Evolutionary conservation across 2,888 invertebrate species (phyloP).

Genomic region (Cantharis flavilabris): DNA sequence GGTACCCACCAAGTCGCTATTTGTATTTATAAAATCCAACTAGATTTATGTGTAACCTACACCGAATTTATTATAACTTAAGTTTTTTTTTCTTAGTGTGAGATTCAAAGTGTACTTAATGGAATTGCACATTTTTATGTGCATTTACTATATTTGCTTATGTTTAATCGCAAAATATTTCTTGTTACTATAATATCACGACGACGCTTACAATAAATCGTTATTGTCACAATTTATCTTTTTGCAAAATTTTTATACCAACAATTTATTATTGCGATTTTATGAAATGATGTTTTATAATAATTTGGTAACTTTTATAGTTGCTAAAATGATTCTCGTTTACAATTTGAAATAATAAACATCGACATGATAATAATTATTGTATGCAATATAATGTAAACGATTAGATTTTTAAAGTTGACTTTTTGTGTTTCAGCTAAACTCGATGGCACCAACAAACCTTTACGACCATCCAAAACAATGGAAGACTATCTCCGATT

Average conservation of each 20-base stretch:
- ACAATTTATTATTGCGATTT: not conserved
- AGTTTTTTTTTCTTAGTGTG: not conserved
- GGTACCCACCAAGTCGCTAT: not conserved
- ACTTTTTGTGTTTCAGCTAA: constrained; percentile 71
- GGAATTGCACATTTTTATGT: not conserved
- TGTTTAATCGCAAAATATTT: not conserved
- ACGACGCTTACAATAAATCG: not conserved
- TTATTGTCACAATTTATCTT: not conserved
- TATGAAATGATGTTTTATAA: not conserved
- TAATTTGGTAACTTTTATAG: not conserved
- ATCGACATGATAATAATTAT: not conserved
- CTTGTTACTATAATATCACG: not conserved
- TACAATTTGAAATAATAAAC: too few relatives aligned
- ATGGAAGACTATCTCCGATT: constrained; percentile 93
- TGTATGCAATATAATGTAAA: not conserved
- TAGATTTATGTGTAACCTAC: not conserved
- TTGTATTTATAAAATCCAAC: not conserved
- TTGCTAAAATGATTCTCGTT: not conserved
- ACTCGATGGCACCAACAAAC: constrained; percentile 86
- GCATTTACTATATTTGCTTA: not conserved
- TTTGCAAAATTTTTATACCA: not conserved
- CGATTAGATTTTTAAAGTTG: constrained; percentile 6
- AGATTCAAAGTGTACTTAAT: not conserved
- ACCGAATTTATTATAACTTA: not conserved
- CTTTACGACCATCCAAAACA: constrained; percentile 71